Conservation (phyloP, 92 coral and sea anemone species). For the Zoanthus gigantus region DNA sequence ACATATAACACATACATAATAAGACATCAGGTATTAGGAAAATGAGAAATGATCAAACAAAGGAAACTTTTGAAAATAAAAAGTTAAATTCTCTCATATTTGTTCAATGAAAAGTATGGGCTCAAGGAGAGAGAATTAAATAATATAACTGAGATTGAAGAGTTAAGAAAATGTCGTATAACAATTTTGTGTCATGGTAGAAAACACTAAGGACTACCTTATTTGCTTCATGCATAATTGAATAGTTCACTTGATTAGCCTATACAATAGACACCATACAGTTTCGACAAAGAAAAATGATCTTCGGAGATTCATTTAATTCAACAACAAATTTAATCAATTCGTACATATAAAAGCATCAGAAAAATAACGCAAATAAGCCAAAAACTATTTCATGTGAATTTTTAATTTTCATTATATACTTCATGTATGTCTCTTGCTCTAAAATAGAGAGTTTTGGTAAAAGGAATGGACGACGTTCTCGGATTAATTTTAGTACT, state of each 20-base stretch:
- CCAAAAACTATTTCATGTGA: not conserved
- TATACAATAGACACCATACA: not conserved
- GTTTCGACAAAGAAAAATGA: not conserved
- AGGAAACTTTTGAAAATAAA: no score
- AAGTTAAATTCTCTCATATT: no score
- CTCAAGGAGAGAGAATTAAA: no score
- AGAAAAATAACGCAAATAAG: not conserved
- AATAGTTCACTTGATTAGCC: not conserved
- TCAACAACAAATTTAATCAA: not conserved
- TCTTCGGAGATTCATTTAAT: not conserved
- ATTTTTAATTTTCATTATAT: not conserved
- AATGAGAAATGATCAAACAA: no score
- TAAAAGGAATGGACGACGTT: not conserved
- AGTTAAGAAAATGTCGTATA: no score
- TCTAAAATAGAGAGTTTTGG: not conserved
- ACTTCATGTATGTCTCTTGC: not conserved
- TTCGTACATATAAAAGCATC: not conserved
- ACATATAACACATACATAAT: no score
- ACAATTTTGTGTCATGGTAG: no score
- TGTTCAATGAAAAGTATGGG: no score
- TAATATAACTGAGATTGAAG: no score
- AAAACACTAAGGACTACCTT: not conserved
- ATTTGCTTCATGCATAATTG: not conserved
- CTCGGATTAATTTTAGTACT: no score
- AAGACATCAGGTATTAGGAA: no score